A percentile compares a stretch with the other conserved stretches of the same genome.
These are phyloP conservation scores for Pristiophorus japonicus DNA, from an alignment of 2,113 vertebrate genomes.

Conservation along the genomic window DNA sequence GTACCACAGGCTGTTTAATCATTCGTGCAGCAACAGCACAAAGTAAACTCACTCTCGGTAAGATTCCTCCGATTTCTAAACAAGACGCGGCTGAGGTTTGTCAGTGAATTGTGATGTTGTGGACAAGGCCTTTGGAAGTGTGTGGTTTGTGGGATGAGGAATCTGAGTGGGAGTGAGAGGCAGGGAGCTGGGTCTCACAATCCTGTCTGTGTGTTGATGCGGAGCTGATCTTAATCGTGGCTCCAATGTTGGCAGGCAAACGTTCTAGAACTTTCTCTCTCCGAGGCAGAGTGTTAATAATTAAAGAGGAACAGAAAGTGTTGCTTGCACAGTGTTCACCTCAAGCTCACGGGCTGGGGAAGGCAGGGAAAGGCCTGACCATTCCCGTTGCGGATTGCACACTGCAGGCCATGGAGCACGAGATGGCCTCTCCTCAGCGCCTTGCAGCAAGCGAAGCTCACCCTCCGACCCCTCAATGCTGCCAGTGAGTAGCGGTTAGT, in stretches of 20 bases:
- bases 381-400: no score
- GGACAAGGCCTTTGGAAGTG: not conserved
- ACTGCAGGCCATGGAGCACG: not conserved
- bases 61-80: not conserved
- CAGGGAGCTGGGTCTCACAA: no score
- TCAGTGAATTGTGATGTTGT: not conserved
- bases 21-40: not conserved
- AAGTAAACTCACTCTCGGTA: not conserved
- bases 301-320: not conserved
- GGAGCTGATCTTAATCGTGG: not conserved
- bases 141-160: not conserved
- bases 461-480: not conserved
- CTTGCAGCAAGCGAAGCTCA: no score
- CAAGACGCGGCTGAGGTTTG: not conserved
- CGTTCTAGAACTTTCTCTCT: not conserved
- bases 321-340: not conserved
- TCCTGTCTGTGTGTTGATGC: not conserved
- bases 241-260: not conserved
- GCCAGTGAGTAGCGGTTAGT: not conserved
- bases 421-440: no score
- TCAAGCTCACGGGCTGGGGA: not conserved
- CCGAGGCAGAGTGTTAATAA: not conserved
- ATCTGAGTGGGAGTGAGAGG: not conserved
- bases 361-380: no score
- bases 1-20: slow-evolving; percentile 10